Evolutionary conservation across 2,113 vertebrate species (phyloP), one percentile per base, ranked within the genome.

Genomic region (Chascanopsetta lugubris): DNA sequence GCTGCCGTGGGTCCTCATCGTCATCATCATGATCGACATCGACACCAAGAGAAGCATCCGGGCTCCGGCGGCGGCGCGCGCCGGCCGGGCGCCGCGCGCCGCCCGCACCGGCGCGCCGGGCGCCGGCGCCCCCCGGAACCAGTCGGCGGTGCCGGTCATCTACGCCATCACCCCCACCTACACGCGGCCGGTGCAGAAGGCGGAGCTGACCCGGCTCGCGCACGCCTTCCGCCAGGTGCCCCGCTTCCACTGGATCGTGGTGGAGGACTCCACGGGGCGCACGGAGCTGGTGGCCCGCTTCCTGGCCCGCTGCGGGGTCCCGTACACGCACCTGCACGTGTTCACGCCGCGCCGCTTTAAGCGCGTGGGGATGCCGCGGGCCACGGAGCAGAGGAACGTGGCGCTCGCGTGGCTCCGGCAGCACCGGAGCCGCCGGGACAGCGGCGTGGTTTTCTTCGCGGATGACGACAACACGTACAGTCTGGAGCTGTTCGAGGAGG

Each of bases 381-480:
- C 95, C 75, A 98, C 97, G 4, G 97, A 99, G 80, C 97, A 99
- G 92, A 94, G 97, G 82, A 99, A 99, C 79, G 91, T 89, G 12
- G 97, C 95, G 20, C 93, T 99, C 22, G 88, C 92, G 27, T 99
- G 96, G 97, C 90, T 99, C 71, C 89, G 97, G 17, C 93, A 93
- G 86, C 90, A 94, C 50, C 93, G 95, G 78, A 87, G 89, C 81
- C 82, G 70, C 59, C 80, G 88, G 5, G 93, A 94, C 78, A 36
- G 92, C 2, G 97, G 96, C 0, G 95, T 98, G 79, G 95, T 99
- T 27, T 99, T 96, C 88, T 99, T 99, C 89, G 97, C 97, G 3
- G 97, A 99, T 84, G 97, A 99, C 72, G 97, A 99, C 90, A 99
- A 99, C 93, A 98, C 96, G 38, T 99, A 99, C 92, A 99, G 97